Conservation (phyloP, 2,888 invertebrate genomes). For the Leucophenga montana region DNA sequence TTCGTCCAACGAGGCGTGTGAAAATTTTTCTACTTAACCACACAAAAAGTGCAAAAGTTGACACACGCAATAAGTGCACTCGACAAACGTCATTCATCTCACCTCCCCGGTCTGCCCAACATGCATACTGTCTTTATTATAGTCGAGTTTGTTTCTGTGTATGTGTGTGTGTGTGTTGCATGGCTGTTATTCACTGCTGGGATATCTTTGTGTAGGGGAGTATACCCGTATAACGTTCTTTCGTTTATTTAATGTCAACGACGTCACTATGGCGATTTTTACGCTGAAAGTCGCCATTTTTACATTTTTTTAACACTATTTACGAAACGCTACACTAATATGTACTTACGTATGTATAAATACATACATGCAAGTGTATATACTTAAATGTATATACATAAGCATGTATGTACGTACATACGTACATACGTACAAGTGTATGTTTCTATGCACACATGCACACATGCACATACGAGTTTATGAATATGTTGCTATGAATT, state of each 20-base stretch:
- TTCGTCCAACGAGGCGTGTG: slow-evolving; percentile 26
- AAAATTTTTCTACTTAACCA: slow-evolving; percentile 22
- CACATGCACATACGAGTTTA: too few relatives aligned
- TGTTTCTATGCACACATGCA: neutral
- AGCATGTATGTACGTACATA: neutral
- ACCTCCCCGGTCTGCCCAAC: slow-evolving; percentile 4
- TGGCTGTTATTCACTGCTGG: neutral
- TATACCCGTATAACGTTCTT: slow-evolving; percentile 17
- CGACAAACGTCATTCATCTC: slow-evolving; percentile 19
- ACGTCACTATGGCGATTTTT: neutral
- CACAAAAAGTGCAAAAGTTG: slow-evolving; percentile 62
- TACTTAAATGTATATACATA: neutral
- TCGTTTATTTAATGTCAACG: neutral
- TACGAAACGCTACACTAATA: neutral
- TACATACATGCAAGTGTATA: neutral
- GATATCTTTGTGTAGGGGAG: slow-evolving; percentile 29
- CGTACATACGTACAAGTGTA: neutral
- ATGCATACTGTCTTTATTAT: neutral
- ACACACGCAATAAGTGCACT: slow-evolving; percentile 55
- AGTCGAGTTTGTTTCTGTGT: slow-evolving; percentile 26
- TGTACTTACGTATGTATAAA: neutral
- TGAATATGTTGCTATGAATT: too few relatives aligned
- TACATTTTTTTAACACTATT: slow-evolving; percentile 26
- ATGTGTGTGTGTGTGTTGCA: neutral
- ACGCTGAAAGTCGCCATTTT: slow-evolving; percentile 58